A percentile compares a stretch with the other conserved stretches of the same genome.
These are phyloP conservation scores for Oceanites oceanicus DNA, from an alignment of 2,113 vertebrate genomes.

Conservation along the genomic window DNA sequence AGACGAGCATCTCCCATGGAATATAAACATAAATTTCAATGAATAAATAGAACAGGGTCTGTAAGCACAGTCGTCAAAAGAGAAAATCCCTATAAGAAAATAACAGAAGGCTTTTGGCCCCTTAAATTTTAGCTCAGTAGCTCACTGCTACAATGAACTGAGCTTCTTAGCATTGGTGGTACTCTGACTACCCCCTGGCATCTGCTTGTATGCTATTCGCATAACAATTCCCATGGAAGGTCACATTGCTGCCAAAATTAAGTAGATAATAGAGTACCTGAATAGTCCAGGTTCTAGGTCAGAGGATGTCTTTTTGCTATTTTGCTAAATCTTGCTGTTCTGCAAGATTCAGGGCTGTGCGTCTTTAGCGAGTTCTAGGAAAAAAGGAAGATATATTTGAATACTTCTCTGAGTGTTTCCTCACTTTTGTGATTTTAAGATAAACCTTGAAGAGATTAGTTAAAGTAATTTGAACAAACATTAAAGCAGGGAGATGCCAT, in stretches of 20 bases:
- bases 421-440: background rate
- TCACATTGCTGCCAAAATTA: background rate
- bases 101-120: constrained; percentile 63
- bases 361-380: background rate
- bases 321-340: background rate
- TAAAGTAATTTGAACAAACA: background rate
- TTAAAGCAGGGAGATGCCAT: background rate
- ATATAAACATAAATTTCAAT: constrained; percentile 62
- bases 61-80: constrained; percentile 51
- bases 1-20: constrained; percentile 18
- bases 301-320: background rate
- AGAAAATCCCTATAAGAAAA: constrained; percentile 48
- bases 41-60: constrained; percentile 61
- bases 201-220: background rate
- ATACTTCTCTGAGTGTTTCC: background rate
- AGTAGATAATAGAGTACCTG: background rate
- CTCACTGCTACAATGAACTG: background rate
- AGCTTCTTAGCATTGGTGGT: background rate
- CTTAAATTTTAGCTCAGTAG: constrained; percentile 44
- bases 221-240: background rate
- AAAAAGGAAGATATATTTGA: background rate
- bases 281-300: background rate
- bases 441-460: background rate
- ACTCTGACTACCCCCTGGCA: background rate
- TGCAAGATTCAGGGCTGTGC: background rate